Percentiles rank a stretch among this genome's conserved stretches.
Conservation (phyloP, 2,113 vertebrate genomes). For the Ancistrus triradiatus region DNA sequence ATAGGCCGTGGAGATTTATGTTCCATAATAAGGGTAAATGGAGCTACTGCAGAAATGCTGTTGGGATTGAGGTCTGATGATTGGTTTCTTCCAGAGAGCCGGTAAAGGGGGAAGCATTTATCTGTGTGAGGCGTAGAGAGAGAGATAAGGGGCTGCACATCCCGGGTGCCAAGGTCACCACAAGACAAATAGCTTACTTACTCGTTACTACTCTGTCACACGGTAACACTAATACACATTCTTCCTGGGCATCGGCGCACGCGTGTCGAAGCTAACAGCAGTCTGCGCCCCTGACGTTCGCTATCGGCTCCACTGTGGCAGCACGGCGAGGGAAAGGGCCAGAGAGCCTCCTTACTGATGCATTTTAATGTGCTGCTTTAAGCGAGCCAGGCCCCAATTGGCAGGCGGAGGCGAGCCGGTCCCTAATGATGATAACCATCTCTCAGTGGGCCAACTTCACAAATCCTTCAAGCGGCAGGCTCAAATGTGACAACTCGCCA, state of each 20-base stretch:
- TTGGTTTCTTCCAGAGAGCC: neutral
- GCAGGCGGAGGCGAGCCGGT: slow-evolving; percentile 2
- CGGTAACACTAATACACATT: no score
- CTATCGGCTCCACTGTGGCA: neutral
- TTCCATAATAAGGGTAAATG: slow-evolving; percentile 25
- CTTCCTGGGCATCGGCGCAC: no score
- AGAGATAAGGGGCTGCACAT: neutral
- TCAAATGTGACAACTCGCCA: neutral
- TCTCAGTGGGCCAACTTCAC: slow-evolving; percentile 32
- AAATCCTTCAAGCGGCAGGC: slow-evolving; percentile 22
- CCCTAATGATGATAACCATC: slow-evolving; percentile 35
- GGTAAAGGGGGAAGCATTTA: slow-evolving; percentile 24
- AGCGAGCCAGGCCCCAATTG: slow-evolving; percentile 15
- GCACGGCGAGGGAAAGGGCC: no score
- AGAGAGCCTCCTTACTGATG: slow-evolving; percentile 18
- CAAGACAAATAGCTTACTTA: neutral
- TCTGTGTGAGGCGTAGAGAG: slow-evolving; percentile 1
- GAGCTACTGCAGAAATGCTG: slow-evolving; percentile 19
- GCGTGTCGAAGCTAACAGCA: no score
- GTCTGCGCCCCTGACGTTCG: no score
- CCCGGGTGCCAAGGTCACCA: neutral
- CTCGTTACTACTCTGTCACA: no score
- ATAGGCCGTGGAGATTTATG: slow-evolving; percentile 9
- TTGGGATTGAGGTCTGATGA: slow-evolving; percentile 26
- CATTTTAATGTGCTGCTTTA: slow-evolving; percentile 13